These are phyloP conservation scores for Cantharis lateralis DNA, from an alignment of 2,888 invertebrate genomes.

Conservation along the genomic window DNA sequence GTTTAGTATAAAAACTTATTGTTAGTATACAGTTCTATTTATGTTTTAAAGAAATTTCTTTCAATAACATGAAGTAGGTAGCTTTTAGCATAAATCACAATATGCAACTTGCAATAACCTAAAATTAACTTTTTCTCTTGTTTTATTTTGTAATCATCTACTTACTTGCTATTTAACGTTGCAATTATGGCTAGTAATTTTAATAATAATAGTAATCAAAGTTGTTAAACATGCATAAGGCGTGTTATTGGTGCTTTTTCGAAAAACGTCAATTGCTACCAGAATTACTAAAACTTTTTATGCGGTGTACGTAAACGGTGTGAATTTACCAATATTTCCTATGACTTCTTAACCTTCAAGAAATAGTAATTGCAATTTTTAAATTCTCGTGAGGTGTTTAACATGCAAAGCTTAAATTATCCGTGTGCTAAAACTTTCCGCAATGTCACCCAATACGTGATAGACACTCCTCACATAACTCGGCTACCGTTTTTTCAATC, in stretches of 20 bases:
- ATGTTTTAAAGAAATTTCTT: not conserved
- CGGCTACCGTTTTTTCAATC: not conserved
- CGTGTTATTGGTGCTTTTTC: not conserved
- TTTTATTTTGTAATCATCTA: not conserved
- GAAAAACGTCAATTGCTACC: not conserved
- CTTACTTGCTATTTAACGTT: not conserved
- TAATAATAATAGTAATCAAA: not conserved
- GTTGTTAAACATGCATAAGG: not conserved
- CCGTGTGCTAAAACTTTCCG: conserved; percentile 53
- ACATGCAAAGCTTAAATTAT: conserved; percentile 48
- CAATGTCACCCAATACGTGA: conserved; percentile 57
- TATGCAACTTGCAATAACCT: not conserved
- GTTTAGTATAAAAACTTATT: conserved; percentile 24
- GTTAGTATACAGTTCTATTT: conserved; percentile 10
- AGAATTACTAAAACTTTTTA: not conserved
- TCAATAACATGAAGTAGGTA: not conserved
- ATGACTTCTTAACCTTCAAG: conserved; percentile 36
- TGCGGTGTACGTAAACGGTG: conserved; percentile 4
- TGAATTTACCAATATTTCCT: conserved; percentile 22
- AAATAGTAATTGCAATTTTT: conserved; percentile 36
- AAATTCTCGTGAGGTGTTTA: conserved; percentile 48
- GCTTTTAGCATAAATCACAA: not conserved
- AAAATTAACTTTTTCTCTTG: not conserved
- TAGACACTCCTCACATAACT: conserved; percentile 53
- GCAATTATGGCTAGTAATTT: not conserved